These are phyloP conservation scores for Pseudomyrmex pallidus DNA, from an alignment of 1,140 invertebrate genomes.

Conservation along the genomic window DNA sequence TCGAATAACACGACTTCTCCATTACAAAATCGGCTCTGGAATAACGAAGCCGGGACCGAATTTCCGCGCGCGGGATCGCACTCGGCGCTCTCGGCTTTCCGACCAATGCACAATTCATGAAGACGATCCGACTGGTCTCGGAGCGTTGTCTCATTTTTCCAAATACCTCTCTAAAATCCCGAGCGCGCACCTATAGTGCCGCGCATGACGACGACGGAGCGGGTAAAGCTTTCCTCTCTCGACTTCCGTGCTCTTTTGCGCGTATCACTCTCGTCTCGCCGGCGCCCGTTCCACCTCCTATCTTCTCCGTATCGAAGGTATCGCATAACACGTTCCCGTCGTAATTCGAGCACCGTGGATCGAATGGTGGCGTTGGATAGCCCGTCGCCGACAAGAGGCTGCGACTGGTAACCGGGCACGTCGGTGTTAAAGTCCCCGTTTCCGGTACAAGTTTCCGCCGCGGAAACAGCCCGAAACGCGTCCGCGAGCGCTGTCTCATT, in stretches of 20 bases:
- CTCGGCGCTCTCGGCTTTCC: slow-evolving; percentile 33
- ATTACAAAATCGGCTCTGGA: slow-evolving; percentile 65
- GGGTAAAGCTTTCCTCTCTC: slow-evolving; percentile 12
- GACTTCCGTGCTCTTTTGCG: slow-evolving; percentile 35
- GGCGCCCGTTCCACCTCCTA: background rate
- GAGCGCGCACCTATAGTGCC: slow-evolving; percentile 2
- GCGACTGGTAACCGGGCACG: slow-evolving; percentile 69
- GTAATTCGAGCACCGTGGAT: slow-evolving; percentile 69
- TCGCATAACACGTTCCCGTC: slow-evolving; percentile 64
- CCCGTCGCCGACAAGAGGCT: slow-evolving; percentile 49
- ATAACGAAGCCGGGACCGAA: slow-evolving; percentile 63
- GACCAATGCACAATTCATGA: slow-evolving; percentile 73
- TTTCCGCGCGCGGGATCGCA: slow-evolving; percentile 62
- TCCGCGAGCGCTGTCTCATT: slow-evolving; percentile 77
- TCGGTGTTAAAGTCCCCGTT: slow-evolving; percentile 81
- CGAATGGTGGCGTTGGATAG: slow-evolving; percentile 65
- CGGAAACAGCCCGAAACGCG: slow-evolving; percentile 81
- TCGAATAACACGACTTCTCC: slow-evolving; percentile 63
- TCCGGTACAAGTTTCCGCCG: slow-evolving; percentile 80
- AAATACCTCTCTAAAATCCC: slow-evolving; percentile 65
- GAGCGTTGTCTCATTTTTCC: slow-evolving; percentile 70
- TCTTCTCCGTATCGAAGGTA: slow-evolving; percentile 32
- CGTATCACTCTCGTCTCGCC: slow-evolving; percentile 45
- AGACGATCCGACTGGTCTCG: slow-evolving; percentile 60
- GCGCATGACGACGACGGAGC: slow-evolving; percentile 14